These are phyloP conservation scores for Recurvirostra avosetta DNA, from an alignment of 2,113 vertebrate species.

Conservation along the genomic window DNA sequence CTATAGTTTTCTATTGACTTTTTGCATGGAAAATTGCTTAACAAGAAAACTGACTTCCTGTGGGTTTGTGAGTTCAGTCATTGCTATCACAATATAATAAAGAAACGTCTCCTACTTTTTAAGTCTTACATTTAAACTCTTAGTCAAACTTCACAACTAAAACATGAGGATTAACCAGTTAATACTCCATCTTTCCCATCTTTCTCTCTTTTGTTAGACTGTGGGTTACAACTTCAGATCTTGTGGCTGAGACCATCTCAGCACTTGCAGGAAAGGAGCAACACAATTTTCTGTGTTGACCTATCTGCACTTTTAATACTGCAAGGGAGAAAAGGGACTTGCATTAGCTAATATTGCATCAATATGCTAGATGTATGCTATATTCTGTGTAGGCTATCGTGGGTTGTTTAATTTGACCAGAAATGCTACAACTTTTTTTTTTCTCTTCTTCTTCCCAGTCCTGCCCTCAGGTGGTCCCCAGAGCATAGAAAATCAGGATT, in stretches of 20 bases:
- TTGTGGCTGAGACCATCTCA: neutral
- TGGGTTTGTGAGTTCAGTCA: neutral
- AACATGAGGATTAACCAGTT: neutral
- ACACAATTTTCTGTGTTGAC: neutral
- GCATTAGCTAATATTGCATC: neutral
- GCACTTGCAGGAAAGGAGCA: neutral
- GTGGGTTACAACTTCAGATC: neutral
- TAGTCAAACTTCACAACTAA: neutral
- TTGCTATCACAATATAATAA: neutral
- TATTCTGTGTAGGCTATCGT: neutral
- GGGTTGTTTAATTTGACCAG: neutral
- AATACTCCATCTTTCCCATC: neutral
- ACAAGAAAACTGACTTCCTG: neutral
- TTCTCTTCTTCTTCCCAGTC: neutral
- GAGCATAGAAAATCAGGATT: neutral
- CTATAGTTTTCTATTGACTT: neutral
- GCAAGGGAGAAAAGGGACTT: neutral
- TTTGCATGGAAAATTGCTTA: neutral
- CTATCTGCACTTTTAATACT: neutral
- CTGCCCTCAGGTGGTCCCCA: neutral
- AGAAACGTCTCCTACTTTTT: neutral
- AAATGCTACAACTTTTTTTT: neutral
- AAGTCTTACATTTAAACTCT: neutral
- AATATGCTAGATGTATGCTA: neutral
- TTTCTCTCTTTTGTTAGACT: neutral